These are phyloP conservation scores for Chaenogobius annularis DNA, from an alignment of 2,113 vertebrate species.

Conservation along the genomic window DNA sequence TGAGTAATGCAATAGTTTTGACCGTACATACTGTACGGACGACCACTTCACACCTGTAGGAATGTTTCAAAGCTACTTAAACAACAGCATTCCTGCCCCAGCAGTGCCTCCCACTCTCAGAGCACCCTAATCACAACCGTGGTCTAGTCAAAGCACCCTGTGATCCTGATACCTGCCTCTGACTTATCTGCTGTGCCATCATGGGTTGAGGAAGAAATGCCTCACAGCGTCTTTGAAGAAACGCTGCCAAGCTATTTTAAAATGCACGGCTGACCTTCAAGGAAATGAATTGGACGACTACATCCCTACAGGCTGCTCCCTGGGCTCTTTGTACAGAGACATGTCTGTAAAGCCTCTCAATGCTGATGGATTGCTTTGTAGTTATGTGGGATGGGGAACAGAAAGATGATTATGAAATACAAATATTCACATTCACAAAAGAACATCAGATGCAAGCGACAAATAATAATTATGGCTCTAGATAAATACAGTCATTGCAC, in stretches of 20 bases:
- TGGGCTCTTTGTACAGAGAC: slow-evolving; percentile 51
- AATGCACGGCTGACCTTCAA: slow-evolving; percentile 66
- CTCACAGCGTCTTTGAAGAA: slow-evolving; percentile 56
- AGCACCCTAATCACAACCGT: slow-evolving; percentile 30
- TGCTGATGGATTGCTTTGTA: slow-evolving; percentile 59
- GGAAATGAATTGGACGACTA: slow-evolving; percentile 54
- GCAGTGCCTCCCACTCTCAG: slow-evolving; percentile 12
- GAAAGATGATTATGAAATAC: slow-evolving; percentile 55
- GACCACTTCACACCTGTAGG: neutral
- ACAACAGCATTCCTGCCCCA: neutral
- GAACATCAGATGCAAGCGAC: slow-evolving; percentile 57
- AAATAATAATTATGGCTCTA: slow-evolving; percentile 39
- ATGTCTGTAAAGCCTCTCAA: slow-evolving; percentile 56
- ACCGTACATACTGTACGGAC: slow-evolving; percentile 16
- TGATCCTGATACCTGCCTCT: slow-evolving; percentile 56
- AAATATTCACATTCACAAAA: slow-evolving; percentile 47
- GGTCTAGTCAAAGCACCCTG: slow-evolving; percentile 41
- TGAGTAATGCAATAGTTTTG: slow-evolving; percentile 15
- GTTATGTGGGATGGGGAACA: slow-evolving; percentile 69
- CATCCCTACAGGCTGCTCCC: slow-evolving; percentile 54
- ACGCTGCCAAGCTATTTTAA: slow-evolving; percentile 56
- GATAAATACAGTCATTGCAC: slow-evolving; percentile 45
- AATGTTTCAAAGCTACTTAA: slow-evolving; percentile 23
- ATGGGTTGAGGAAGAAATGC: slow-evolving; percentile 52
- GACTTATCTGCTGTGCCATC: slow-evolving; percentile 64